Evolutionary conservation across 2,888 invertebrate species (phyloP), one percentile per base, ranked within the genome.

Genomic region (Clitarchus hookeri): DNA sequence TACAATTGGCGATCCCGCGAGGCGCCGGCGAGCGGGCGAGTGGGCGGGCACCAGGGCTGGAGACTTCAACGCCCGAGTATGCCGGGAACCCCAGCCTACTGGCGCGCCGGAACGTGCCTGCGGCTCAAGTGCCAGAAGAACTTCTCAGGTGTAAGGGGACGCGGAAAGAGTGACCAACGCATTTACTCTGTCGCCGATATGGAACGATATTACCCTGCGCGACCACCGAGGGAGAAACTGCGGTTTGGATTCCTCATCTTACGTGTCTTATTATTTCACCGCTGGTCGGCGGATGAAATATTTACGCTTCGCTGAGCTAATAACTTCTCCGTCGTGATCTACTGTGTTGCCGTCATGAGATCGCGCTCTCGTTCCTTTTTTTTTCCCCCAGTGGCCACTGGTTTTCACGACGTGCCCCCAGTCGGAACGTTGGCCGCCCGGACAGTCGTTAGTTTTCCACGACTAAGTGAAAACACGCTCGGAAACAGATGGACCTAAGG

Each of bases 51-150:
- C 19, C 16, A 8, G 36, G 82, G 27, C 82, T 27, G 82, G 82
- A 44, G 44, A 82, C 82, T 36, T 82, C 19, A 82, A 82, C 82
- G 82, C 36, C 27, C n/a, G 82, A 82, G 19, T 82, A 82, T 27
- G 82, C 82, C 19, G 25, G 82, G 82, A 82, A 82, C 36, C 44
- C 27, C 23, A 0, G 65, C 8, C 65, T 65, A 65, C 65, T 65
- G 65, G 65, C 19, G 19, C 65, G 65, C 65, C 13, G 16, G 65
- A 9, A 12, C 65, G 65, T 65, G 8, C 65, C 65, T 23, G 65
- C 19, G 65, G 65, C 65, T 16, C 6, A 36, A 36, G 36, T 36
- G 36, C 36, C 36, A 36, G 36, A 36, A 36, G 36, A 36, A 36
- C 36, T 36, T 36, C 4, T 36, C 36, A 36, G 48, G 16, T 2